Conservation (phyloP, 2,113 vertebrate genomes). For the Xerus inauris region DNA sequence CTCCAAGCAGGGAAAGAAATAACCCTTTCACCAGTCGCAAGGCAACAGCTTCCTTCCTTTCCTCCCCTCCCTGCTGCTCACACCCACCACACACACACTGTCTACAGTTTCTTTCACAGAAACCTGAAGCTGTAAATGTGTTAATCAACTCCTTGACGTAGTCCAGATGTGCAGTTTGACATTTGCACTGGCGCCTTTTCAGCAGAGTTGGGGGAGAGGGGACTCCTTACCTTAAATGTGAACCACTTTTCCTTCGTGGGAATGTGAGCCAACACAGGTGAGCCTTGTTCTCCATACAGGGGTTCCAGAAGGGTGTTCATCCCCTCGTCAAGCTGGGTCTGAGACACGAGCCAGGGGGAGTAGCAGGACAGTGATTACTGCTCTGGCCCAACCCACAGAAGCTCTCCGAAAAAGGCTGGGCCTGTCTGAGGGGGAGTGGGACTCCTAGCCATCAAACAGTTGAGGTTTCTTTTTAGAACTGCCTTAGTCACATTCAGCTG, state of each 20-base stretch:
- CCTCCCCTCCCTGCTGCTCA: background rate
- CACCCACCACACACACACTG: too few relatives aligned
- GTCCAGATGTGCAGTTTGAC: slow-evolving; percentile 83
- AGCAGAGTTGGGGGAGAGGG: slow-evolving; percentile 27
- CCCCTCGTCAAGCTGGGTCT: background rate
- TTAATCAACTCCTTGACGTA: slow-evolving; percentile 82
- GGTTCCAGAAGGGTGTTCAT: background rate
- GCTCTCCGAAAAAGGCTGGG: background rate
- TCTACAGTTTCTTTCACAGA: slow-evolving; percentile 43
- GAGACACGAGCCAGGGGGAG: background rate
- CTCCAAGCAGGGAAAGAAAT: background rate
- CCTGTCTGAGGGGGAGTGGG: background rate
- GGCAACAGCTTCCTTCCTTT: background rate
- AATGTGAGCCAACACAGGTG: slow-evolving; percentile 13
- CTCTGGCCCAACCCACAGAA: background rate
- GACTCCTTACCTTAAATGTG: background rate
- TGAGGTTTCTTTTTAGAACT: background rate
- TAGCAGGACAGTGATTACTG: background rate
- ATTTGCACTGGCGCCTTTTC: slow-evolving; percentile 67
- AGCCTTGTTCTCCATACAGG: slow-evolving; percentile 3
- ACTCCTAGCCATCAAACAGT: background rate
- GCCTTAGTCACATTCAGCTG: background rate
- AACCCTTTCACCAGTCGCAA: background rate
- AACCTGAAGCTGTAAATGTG: slow-evolving; percentile 75
- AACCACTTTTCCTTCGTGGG: slow-evolving; percentile 54